phyloP scores from a whole-genome alignment of 2,888 invertebrate species.

The Erpobdella octoculata region DNA sequence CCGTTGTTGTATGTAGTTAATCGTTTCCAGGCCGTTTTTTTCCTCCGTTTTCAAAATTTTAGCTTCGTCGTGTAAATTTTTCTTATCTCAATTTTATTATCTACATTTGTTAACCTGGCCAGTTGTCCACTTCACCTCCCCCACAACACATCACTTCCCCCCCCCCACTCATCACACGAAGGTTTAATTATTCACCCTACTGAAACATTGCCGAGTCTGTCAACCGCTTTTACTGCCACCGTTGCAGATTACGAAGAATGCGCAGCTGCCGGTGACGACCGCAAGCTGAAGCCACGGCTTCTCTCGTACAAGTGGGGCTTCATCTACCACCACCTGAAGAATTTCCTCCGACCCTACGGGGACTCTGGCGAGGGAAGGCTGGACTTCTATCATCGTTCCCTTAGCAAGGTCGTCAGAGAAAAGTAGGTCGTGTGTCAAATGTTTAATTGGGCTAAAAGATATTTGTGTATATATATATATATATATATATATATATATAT shows the following conservation, averaged over 20 bases:
- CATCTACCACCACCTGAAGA: constrained; percentile 46
- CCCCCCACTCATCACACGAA: too few species aligned
- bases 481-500: too few species aligned
- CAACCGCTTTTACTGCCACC: too few species aligned
- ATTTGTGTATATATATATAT: not conserved
- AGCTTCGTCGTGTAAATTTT: too few species aligned
- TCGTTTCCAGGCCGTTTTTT: not conserved
- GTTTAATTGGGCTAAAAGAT: constrained; percentile 7
- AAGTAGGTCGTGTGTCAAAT: constrained; percentile 41
- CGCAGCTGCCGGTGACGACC: not conserved
- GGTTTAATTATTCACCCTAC: too few species aligned
- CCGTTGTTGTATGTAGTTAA: not conserved
- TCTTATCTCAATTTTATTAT: too few species aligned
- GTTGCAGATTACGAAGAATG: not conserved
- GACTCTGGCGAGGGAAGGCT: constrained; percentile 48
- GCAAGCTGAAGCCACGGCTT: constrained; percentile 33
- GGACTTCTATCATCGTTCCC: constrained; percentile 49
- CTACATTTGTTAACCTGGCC: too few species aligned
- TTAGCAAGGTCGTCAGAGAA: constrained; percentile 49
- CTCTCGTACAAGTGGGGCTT: constrained; percentile 45
- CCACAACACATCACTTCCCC: too few species aligned
- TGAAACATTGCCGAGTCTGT: too few species aligned
- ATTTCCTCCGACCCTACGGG: constrained; percentile 48
- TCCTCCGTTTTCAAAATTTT: not conserved
- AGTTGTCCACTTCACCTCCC: too few species aligned